Percentiles rank a stretch among this genome's conserved stretches.
Conservation (phyloP, 2,797 vertebrate species). For the Mormyrus hasselquistii region DNA sequence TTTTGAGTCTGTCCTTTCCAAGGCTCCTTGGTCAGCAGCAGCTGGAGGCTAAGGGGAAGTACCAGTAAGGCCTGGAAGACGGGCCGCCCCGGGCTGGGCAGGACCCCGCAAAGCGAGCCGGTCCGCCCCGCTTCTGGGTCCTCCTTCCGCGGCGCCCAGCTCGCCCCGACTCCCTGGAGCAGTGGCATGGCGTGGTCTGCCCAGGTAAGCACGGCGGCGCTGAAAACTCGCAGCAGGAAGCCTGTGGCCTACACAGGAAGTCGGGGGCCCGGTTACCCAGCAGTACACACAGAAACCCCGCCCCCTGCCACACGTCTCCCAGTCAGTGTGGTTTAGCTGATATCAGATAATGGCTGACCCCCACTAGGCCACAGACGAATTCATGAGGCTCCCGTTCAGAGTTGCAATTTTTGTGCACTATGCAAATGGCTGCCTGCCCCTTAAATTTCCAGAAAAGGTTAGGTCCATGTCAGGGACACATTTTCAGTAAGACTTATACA, state of each 20-base stretch:
- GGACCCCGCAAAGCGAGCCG: slow-evolving; percentile 56
- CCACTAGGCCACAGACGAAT: background rate
- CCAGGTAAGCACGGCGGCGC: slow-evolving; percentile 77
- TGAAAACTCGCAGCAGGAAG: slow-evolving; percentile 80
- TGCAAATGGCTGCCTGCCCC: too few species aligned
- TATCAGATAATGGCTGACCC: background rate
- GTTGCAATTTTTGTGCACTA: background rate
- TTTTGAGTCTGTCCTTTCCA: slow-evolving; percentile 82
- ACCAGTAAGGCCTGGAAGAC: slow-evolving; percentile 64
- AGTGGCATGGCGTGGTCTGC: slow-evolving; percentile 75
- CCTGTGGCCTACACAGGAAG: slow-evolving; percentile 61
- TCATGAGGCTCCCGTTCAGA: background rate
- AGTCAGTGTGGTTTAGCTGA: background rate
- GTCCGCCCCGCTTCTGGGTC: slow-evolving; percentile 18
- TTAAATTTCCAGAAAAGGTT: background rate
- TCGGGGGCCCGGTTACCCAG: background rate
- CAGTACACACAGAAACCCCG: too few species aligned
- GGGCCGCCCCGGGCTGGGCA: slow-evolving; percentile 44
- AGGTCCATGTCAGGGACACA: background rate
- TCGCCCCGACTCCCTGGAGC: slow-evolving; percentile 71
- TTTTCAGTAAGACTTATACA: background rate
- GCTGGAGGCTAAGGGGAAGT: slow-evolving; percentile 68
- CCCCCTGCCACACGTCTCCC: background rate
- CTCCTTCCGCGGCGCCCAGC: slow-evolving; percentile 71
- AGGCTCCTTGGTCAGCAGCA: slow-evolving; percentile 79